phyloP scores from a whole-genome alignment of 2,797 vertebrate genomes.

The Buceros bicornis region DNA sequence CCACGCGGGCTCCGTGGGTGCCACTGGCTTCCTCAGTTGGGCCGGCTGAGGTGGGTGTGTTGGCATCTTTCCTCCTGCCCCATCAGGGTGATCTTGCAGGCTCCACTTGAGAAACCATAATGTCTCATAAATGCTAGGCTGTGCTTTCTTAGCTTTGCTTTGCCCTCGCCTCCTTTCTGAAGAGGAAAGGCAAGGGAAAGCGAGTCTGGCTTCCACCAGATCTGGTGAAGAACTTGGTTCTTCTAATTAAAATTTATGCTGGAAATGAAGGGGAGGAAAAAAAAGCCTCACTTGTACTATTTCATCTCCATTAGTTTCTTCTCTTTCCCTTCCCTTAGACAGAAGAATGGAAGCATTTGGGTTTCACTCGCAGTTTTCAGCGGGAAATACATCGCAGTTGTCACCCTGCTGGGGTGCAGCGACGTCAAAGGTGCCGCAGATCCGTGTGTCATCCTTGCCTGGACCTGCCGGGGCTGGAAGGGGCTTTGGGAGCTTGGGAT shows the following conservation, averaged over 20 bases:
- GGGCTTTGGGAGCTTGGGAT: neutral
- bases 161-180: neutral
- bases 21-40: accelerated
- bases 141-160: neutral
- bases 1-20: accelerated
- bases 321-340: neutral
- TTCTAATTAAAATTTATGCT: neutral
- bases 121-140: accelerated
- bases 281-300: neutral
- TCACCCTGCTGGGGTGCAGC: neutral
- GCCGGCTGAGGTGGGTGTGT: accelerated
- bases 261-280: neutral
- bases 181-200: neutral
- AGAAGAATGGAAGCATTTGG: neutral
- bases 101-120: accelerated
- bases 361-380: neutral
- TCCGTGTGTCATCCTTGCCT: neutral
- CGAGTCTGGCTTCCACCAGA: neutral
- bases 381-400: neutral
- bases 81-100: neutral
- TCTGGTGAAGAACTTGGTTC: neutral
- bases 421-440: neutral
- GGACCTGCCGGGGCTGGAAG: neutral
- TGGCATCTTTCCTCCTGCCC: neutral
- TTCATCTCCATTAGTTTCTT: neutral